Base-by-base conservation (phyloP, 2,888 invertebrate genomes). In the Trichopria drosophilae region DNA sequence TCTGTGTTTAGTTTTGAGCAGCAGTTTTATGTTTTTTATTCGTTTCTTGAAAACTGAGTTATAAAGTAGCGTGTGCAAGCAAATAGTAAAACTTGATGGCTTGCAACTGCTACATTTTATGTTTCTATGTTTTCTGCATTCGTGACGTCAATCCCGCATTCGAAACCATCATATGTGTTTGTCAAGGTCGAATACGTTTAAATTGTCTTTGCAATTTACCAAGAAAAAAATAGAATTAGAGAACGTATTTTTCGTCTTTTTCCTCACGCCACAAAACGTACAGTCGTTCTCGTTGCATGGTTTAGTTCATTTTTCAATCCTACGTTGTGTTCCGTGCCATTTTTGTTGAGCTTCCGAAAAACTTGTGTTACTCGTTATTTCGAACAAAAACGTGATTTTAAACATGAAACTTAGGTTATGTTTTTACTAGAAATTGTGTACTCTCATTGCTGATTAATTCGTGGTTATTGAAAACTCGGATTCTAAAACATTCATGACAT, bases 251-350 rank as follows among this genome's bases (percentile, higher is more conserved):
- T 39, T 55, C 48, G 46, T 51, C 49, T 45, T 45, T 51, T 20
- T 49, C 51, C 55, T 55, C 35, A 45, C 49, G 49, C 13, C 10
- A 52, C 46, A 44, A 19, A 39, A 18, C 53, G 44, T 44, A 41
- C 20, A 42, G 35, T 34, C 13, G 45, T 71, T 66, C 66, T 68
- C 64, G 73, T 74, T 76, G 77, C 76, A 75, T 75, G 75, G 72
- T 76, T 75, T 57, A 65, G 68, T 76, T 75, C 68, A 64, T 74
- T 74, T 69, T 70, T 58, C 62, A 68, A 69, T 76, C 76, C 76
- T 75, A 71, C 70, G 68, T 75, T 76, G 79, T 81, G 80, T 83
- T 83, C 81, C 82, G 83, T 83, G 82, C 81, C 81, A 81, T 81
- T 80, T 77, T 77, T 79, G 82, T 83, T 83, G 63, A 69, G 73